Conservation (phyloP, 2,888 invertebrate genomes). For the Coleophora deauratella region DNA sequence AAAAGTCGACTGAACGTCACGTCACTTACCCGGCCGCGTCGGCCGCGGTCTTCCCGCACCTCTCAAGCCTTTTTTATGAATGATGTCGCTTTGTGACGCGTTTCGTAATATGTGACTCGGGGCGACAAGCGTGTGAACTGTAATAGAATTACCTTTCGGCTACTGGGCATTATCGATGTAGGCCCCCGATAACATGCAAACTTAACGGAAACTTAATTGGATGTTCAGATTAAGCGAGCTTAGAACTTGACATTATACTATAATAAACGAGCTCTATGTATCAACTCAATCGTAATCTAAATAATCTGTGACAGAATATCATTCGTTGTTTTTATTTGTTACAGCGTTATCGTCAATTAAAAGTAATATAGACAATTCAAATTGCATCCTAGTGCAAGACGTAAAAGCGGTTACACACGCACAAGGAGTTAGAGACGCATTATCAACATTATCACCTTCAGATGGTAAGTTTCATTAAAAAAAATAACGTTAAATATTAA, state of each 20-base stretch:
- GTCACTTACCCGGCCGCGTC: conserved; percentile 37
- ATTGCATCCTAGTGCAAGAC: conserved; percentile 93
- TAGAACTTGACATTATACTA: conserved; percentile 22
- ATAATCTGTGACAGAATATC: background rate
- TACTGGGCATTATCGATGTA: conserved; percentile 49
- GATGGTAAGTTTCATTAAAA: conserved; percentile 41
- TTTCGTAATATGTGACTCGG: conserved; percentile 41
- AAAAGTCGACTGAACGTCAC: conserved; percentile 63
- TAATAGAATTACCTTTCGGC: conserved; percentile 51
- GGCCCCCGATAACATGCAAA: conserved; percentile 43
- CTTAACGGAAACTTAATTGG: conserved; percentile 54
- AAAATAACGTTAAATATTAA: background rate
- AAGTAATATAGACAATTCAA: conserved; percentile 89
- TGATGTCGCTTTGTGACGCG: conserved; percentile 51
- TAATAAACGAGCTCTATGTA: conserved; percentile 1
- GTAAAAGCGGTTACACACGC: conserved; percentile 91
- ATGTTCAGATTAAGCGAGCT: conserved; percentile 38
- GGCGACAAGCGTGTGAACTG: conserved; percentile 41
- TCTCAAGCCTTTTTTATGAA: conserved; percentile 37
- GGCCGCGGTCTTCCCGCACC: conserved; percentile 29
- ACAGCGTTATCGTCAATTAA: conserved; percentile 93
- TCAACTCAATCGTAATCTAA: background rate
- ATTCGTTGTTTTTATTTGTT: conserved; percentile 44
- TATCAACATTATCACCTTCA: conserved; percentile 66
- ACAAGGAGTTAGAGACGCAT: conserved; percentile 85